These are phyloP conservation scores for Syrmaticus mikado DNA, from an alignment of 2,113 vertebrate genomes.

Conservation along the genomic window DNA sequence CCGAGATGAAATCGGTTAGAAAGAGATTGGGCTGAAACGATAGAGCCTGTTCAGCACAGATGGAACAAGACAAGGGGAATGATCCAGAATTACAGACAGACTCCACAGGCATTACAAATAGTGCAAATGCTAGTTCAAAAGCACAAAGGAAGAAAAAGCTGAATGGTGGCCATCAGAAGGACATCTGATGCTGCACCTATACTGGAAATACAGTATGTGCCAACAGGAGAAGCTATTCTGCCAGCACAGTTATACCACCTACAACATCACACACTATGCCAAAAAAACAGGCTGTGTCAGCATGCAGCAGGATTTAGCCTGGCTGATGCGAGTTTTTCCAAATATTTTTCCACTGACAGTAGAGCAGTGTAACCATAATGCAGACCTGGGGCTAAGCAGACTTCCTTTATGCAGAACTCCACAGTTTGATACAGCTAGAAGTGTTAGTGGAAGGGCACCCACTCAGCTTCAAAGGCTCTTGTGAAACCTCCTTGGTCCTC, in stretches of 20 bases:
- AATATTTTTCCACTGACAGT: neutral
- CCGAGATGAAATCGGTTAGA: neutral
- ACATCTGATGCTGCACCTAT: neutral
- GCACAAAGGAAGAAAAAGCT: constrained; percentile 2
- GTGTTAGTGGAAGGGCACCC: neutral
- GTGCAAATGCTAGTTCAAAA: neutral
- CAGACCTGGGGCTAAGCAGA: neutral
- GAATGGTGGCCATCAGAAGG: neutral
- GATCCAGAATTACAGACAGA: neutral
- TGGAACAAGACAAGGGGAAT: neutral
- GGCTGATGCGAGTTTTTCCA: neutral
- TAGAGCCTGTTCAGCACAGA: neutral
- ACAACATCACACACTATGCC: neutral
- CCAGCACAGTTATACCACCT: neutral
- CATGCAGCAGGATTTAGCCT: neutral
- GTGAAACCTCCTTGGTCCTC: neutral
- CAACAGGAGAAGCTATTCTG: neutral
- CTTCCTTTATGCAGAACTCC: neutral
- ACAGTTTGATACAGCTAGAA: neutral
- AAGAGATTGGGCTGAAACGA: neutral
- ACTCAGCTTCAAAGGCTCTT: neutral
- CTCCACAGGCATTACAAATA: neutral
- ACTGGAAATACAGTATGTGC: neutral
- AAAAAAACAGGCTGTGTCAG: constrained; percentile 15
- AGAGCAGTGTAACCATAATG: neutral